Evolutionary conservation across 2,797 vertebrate species (phyloP).

Genomic region (Eulemur coronatus): DNA sequence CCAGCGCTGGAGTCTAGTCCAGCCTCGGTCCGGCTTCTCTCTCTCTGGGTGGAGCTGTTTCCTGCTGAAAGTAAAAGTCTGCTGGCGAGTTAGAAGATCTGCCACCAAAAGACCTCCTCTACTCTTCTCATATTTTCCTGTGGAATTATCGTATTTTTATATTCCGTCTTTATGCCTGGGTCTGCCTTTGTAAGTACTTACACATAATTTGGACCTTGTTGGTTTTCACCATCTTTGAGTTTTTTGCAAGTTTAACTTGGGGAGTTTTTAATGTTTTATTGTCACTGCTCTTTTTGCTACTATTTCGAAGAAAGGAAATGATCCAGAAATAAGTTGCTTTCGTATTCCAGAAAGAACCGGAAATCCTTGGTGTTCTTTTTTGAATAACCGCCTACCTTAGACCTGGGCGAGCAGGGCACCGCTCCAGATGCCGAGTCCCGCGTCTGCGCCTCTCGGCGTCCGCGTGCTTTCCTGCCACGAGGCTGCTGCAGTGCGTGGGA

Average conservation of each 20-base stretch:
- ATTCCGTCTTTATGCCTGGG: background rate
- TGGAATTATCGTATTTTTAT: background rate
- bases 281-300: background rate
- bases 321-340: background rate
- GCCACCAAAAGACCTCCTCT: background rate
- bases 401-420: background rate
- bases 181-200: background rate
- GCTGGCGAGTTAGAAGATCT: background rate
- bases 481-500: background rate
- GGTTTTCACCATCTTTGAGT: background rate
- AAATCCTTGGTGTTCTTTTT: background rate
- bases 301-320: background rate
- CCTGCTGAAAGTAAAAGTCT: background rate
- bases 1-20: background rate
- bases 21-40: background rate
- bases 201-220: background rate
- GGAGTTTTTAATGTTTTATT: background rate
- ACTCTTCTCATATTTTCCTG: background rate
- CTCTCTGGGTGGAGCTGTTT: background rate
- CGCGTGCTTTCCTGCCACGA: background rate
- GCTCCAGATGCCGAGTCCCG: background rate
- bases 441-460: background rate
- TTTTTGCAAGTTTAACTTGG: background rate
- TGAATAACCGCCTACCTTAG: background rate
- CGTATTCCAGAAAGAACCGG: background rate